Base-by-base conservation (phyloP, 2,797 vertebrate species). In the Xiphophorus birchmanni region DNA sequence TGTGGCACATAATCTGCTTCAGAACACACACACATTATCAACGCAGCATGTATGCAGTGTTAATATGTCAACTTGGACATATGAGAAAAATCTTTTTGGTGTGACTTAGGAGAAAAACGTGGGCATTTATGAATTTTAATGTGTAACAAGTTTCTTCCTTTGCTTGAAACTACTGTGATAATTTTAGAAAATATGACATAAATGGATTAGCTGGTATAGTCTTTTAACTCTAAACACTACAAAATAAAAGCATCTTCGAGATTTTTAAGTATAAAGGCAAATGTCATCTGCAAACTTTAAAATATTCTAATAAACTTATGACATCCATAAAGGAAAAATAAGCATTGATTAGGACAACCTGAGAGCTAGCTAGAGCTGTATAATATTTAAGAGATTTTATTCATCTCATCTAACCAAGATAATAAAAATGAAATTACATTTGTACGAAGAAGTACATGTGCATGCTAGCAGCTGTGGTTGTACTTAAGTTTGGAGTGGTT, bases 1-100 rank as follows among this genome's bases (percentile, higher is more conserved):
- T 75, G 40, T 72, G 42, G 42, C 26, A n/a, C 69, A 72, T 72
- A 72, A 72, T 72, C 69, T 72, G 42, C 69, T 72, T 45, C 69
- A 15, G 42, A 72, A 26, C 69, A 72, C 69, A n/a, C 42, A n/a
- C 23, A 42, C 40, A 44, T 44, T 15, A 12, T 71, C 42, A 71
- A 15, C 5, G 13, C 37, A 44, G 40, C 23, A n/a, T 71, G 12
- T 71, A 12, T 71, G 67, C 40, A 71, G 23, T 6, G 21, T 26
- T 44, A n/a, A 71, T 44, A 26, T 67, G 65, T 67, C 40, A 42
- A 44, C 0, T 44, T 44, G 40, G 18, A 42, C 5, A 42, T 42
- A 2, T 4, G 37, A 42, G 65, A 37, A 18, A 32, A 40, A 40
- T 42, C 21, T 3, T 26, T 26, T 21, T 42, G 21, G 37, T 44